phyloP scores from a whole-genome alignment of 2,797 vertebrate genomes.

The Sebastes trivittatus region DNA sequence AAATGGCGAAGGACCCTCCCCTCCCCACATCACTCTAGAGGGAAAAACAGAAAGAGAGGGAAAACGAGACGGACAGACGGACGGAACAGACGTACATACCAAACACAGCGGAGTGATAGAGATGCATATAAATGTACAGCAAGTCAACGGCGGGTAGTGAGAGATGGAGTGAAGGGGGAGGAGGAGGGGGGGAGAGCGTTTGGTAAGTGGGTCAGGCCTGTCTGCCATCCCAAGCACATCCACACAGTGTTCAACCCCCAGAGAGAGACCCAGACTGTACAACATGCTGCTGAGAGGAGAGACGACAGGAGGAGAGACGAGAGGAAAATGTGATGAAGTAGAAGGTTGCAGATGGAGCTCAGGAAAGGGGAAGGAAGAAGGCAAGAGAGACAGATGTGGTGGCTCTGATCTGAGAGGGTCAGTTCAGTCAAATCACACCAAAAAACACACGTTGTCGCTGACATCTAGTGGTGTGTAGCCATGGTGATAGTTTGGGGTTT shows the following conservation, averaged over 20 bases:
- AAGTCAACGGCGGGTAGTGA: neutral
- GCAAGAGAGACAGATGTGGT: neutral
- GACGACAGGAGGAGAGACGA: conserved; percentile 18
- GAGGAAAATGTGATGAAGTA: conserved; percentile 6
- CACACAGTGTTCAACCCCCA: conserved; percentile 38
- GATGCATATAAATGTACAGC: conserved; percentile 54
- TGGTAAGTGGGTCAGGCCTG: conserved; percentile 78
- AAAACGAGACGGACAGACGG: conserved; percentile 34
- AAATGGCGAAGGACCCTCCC: neutral
- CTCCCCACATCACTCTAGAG: neutral
- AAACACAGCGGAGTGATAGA: conserved; percentile 23
- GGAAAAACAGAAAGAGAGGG: neutral
- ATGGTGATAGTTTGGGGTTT: neutral
- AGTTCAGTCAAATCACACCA: neutral
- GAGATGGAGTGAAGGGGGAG: conserved; percentile 32
- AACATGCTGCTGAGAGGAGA: conserved; percentile 46
- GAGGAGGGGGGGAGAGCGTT: conserved; percentile 38
- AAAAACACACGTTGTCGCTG: neutral
- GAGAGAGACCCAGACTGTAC: conserved; percentile 56
- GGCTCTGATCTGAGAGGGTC: conserved; percentile 8
- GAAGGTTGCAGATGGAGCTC: conserved; percentile 23
- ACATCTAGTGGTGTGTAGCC: neutral
- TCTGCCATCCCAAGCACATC: conserved; percentile 59
- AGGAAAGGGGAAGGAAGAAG: neutral
- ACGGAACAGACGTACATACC: conserved; percentile 19